Evolutionary conservation across 1,140 invertebrate species (phyloP).

Genomic region (Dermatophagoides farinae): DNA sequence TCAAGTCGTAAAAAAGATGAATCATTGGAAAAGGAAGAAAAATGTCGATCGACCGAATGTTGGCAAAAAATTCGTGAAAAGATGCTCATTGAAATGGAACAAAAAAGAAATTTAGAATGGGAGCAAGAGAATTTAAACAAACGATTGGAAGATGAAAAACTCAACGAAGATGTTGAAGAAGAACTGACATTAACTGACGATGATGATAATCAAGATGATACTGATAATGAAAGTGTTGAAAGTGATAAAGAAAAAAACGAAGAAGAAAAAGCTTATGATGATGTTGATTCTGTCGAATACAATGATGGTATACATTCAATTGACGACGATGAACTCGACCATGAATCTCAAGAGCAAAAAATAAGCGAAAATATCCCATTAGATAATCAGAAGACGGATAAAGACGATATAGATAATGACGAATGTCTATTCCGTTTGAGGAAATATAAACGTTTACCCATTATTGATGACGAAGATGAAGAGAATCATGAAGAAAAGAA

Average conservation of each 20-base stretch:
- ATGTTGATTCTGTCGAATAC: not conserved
- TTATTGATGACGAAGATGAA: not conserved
- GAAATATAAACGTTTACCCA: not conserved
- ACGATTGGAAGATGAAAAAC: not conserved
- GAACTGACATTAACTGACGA: not conserved
- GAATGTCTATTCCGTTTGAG: not conserved
- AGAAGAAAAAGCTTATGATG: not conserved
- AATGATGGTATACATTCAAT: not conserved
- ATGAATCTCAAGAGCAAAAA: too few relatives aligned
- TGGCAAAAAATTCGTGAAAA: not conserved
- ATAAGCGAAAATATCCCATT: too few relatives aligned
- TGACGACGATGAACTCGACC: too few relatives aligned
- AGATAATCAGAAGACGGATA: not conserved
- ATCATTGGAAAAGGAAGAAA: not conserved
- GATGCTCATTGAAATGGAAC: not conserved
- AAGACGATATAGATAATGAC: not conserved
- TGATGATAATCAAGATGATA: not conserved
- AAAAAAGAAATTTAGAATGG: conserved; percentile 2
- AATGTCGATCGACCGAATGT: not conserved
- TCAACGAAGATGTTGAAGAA: not conserved
- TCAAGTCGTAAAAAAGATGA: not conserved
- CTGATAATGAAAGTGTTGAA: not conserved
- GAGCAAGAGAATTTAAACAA: not conserved
- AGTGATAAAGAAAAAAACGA: not conserved
- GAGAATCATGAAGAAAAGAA: not conserved